phyloP scores from a whole-genome alignment of 2,113 vertebrate genomes.

The Tachuris rubrigastra region DNA sequence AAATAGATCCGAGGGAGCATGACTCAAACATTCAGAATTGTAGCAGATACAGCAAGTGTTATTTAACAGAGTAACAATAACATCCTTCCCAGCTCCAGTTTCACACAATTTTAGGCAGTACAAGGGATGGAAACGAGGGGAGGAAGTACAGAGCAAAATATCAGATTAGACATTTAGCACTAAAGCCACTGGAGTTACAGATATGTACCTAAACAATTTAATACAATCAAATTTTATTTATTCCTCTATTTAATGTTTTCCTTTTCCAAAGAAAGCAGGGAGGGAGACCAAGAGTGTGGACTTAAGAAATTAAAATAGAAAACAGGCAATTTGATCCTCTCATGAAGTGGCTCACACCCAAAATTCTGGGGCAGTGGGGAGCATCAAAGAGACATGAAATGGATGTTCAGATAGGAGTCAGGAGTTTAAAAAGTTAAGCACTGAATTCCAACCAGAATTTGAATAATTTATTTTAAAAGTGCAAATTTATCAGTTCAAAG shows the following conservation, averaged over 20 bases:
- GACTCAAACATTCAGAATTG: background rate
- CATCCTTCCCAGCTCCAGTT: background rate
- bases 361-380: background rate
- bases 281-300: background rate
- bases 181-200: background rate
- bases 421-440: background rate
- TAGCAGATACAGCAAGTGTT: background rate
- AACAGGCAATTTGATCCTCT: background rate
- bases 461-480: background rate
- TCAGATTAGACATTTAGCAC: background rate
- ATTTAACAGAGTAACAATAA: background rate
- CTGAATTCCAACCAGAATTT: background rate
- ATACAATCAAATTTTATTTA: background rate
- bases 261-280: background rate
- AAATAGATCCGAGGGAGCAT: background rate
- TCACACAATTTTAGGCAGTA: background rate
- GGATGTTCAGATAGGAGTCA: background rate
- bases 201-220: background rate
- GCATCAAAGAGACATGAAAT: background rate
- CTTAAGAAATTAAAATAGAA: background rate
- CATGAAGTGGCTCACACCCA: background rate
- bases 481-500: background rate
- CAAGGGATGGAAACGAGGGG: background rate
- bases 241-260: background rate
- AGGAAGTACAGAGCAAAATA: background rate